Base-by-base conservation (phyloP, 2,113 vertebrate genomes). In the Australoheros scitulus region DNA sequence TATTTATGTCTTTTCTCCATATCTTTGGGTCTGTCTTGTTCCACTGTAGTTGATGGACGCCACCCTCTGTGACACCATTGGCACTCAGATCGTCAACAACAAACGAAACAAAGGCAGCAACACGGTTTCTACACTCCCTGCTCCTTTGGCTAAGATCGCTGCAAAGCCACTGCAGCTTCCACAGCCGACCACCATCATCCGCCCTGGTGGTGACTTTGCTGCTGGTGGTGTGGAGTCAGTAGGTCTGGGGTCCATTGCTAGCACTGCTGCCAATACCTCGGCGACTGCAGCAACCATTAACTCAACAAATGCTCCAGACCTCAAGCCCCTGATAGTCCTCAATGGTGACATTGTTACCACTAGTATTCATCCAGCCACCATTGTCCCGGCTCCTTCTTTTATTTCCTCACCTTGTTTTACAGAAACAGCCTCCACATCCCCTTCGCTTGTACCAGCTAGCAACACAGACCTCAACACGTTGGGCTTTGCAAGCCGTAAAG, bases 11-110 rank as follows among this genome's bases (percentile, higher is more conserved):
- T 17, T 65, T 11, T 50, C 7, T 58, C 22, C 14, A 4, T 2
- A 2, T 72, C 58, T 58, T 4, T 77, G 64, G 79, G 11, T 86
- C 18, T 78, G 2, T 64, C 17, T 74, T 52, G n/a, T 56, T 34
- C 74, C 17, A 2, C 50, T 36, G 13, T 29, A 96, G 96, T 76
- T 96, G 87, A 96, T 96, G 96, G 95, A 96, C 6, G 94, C 94
- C 59, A 94, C 95, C 0, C 91, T 96, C 29, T 92, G 94, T 4
- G 93, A 95, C 88, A 94, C 94, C 0, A 91, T 95, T 4, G 90
- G 93, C 29, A 81, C 88, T 61, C 94, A 95, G 89, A 91, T 92
- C 56, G 47, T 61, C 84, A 89, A 36, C 86, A 91, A 83, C 89
- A 94, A 92, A 74, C 77, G 89, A 36, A 76, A 5, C 83, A 91